Base-by-base conservation (phyloP, 2,888 invertebrate species). In the Leucophenga maculata region DNA sequence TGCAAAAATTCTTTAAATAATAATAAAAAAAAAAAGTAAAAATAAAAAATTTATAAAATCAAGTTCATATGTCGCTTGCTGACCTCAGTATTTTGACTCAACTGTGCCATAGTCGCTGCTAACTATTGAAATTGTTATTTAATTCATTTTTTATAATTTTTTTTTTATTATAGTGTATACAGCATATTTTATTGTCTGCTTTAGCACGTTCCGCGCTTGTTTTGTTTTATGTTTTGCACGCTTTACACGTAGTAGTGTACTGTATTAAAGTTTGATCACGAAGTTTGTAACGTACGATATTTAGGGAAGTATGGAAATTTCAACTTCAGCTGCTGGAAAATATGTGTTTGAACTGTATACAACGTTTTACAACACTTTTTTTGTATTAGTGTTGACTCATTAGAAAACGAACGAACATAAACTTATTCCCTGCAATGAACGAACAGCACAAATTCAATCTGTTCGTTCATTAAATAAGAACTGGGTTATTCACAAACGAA, bases 61-160 rank as follows among this genome's bases (percentile, higher is more conserved):
- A 67, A 67, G 67, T 67, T 67, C 55, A 67, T n/a, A n/a, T 67
- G 67, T 46, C 20, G 55, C 55, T 16, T 55, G 22, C 55, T 67
- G 57, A 57, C 67, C 67, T 67, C 46, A 67, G 22, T 46, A 26
- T 22, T 46, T 20, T n/a, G 32, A n/a, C 57, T 46, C 39, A 72
- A 71, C 75, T 76, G 71, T 52, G 57, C 46, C 57, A 39, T n/a
- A 9, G 32, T 26, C 52, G 26, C n/a, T n/a, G 26, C 18, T 60
- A 1, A 50, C 16, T 44, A 13, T 60, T 26, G 31, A 26, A 26
- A 26, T 4, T 2, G 4, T 4, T 26, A 26, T 26, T 26, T 26
- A 26, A 26, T 26, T 26, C 2, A 26, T 26, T 26, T 26, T 26
- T 26, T 26, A 3, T 26, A 26, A 26, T 57, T 26, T 14, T 57